Percentiles rank a stretch among this genome's conserved stretches.
Conservation (phyloP, 2,797 vertebrate species). For the Peromyscus eremicus region DNA sequence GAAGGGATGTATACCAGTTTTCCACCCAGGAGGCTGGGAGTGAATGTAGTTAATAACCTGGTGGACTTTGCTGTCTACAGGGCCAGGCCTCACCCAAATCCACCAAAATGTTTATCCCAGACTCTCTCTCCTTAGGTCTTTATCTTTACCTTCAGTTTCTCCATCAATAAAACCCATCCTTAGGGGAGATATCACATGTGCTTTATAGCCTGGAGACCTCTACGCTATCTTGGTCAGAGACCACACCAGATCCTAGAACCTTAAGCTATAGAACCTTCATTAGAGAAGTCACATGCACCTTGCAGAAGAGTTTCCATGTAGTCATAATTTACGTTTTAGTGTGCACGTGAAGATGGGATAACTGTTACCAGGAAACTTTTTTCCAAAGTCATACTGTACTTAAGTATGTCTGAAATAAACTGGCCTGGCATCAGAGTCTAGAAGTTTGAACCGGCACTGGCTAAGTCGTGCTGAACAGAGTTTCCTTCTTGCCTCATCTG, state of each 20-base stretch:
- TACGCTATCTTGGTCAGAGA: neutral
- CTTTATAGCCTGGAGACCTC: neutral
- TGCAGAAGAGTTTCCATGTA: neutral
- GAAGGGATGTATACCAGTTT: neutral
- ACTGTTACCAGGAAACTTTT: neutral
- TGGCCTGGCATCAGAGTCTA: neutral
- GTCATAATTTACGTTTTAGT: neutral
- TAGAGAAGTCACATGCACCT: neutral
- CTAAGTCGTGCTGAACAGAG: neutral
- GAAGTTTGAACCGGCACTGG: neutral
- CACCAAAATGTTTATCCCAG: neutral
- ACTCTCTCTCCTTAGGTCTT: neutral
- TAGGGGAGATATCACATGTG: neutral
- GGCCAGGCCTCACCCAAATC: neutral
- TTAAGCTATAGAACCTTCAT: neutral
- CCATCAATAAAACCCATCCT: neutral
- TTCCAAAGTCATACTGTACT: neutral
- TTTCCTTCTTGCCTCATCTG: neutral
- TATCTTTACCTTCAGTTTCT: neutral
- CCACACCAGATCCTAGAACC: neutral
- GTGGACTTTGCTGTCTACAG: neutral
- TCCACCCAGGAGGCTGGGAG: neutral
- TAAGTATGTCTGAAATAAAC: neutral
- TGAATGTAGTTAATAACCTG: neutral
- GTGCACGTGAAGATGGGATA: neutral